Evolutionary conservation across 2,888 invertebrate genomes (phyloP), one percentile per base, ranked within the genome.

Genomic region (Amiota communis): DNA sequence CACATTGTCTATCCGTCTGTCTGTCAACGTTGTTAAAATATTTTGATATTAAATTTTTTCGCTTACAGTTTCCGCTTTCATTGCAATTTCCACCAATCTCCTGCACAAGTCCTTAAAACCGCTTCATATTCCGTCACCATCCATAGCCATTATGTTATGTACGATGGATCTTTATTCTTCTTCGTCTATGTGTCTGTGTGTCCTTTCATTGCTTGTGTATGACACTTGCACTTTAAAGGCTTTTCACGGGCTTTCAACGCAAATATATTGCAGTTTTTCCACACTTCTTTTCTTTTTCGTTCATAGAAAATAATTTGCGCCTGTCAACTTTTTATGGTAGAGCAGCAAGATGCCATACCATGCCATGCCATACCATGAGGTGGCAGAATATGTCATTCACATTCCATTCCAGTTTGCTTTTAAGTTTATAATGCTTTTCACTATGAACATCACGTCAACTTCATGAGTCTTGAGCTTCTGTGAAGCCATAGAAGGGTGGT

Each of bases 1-100:
- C 23, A 73, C 70, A 47, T 64, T 71, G 61, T 59, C 59, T 70
- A 23, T 63, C 51, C 70, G 59, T 56, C 13, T 67, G 51, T 67
- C 17, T 65, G 74, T 72, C 77, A 65, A 23, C 67, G 73, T 64
- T 78, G 76, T 72, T 76, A 71, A 75, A 79, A 80, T 80, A 83
- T 81, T 83, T 77, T 70, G 65, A 78, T 83, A 85, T 81, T 81
- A 81, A 76, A 81, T 82, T 80, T 75, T 75, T 51, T 48, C 17
- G 59, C 57, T 63, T 64, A 51, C 64, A 36, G 46, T 17, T 57
- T 36, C 46, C 57, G 59, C 70, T 70, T 47, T 56, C 56, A 46
- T 69, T 69, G 69, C 69, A 53, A 56, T 56, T 56, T 56, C 56
- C 69, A 53, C 56, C 56, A 68, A 68, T 68, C 67, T 68, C 51